Evolutionary conservation across 2,797 vertebrate genomes (phyloP), one percentile per base, ranked within the genome.

Genomic region (Gorsachius magnificus): DNA sequence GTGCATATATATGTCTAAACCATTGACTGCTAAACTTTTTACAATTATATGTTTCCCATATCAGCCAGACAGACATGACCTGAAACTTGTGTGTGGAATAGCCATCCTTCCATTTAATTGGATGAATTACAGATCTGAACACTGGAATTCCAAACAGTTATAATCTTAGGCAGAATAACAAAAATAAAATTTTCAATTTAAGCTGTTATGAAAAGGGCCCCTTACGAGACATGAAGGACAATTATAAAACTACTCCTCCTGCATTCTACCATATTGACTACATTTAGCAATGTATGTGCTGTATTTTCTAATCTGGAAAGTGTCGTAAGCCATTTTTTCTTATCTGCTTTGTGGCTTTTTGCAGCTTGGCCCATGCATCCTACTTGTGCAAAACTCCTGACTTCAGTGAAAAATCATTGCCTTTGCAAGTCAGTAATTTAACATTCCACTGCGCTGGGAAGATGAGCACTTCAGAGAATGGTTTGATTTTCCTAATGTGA

Each of bases 401-500:
- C 7, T 82, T 82, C 48, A 77, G 71, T 85, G 53, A 87, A 95
- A 58, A 35, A 57, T 79, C 10, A 51, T 94, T 90, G 88, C 53
- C 83, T 88, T 83, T 86, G 53, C 71, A 88, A 88, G 54, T 61
- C 75, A 61, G 31, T 89, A 91, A 92, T 89, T 83, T 93, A 80
- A 77, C 64, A 80, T 93, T 87, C n/a, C 75, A 60, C 29, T 38
- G 45, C 54, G 58, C 60, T 86, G 56, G 36, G 54, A 65, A 83
- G 79, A 78, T 72, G 85, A 86, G 50, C 61, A 64, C 56, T 74
- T 93, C 63, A 70, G 77, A 85, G 56, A 90, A 80, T 57, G 48
- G 83, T 71, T 93, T 94, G 81, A 75, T 94, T 96, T 94, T 95
- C 64, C 64, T 89, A 83, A 89, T 83, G 24, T 64, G 66, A 89